Base-by-base conservation (phyloP, 2,113 vertebrate species). In the Phycodurus eques region DNA sequence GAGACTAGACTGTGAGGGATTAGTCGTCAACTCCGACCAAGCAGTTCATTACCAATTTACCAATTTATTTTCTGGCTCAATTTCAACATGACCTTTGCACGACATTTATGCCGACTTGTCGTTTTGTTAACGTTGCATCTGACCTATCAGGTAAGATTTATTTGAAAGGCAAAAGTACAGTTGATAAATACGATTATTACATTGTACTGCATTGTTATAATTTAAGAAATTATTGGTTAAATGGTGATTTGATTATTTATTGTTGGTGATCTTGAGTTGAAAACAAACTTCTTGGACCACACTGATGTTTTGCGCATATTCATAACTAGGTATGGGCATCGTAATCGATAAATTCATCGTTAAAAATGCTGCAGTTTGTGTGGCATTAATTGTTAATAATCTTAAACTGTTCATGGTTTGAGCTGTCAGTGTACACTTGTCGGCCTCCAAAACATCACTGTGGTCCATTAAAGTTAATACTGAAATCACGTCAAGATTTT, bases 401-500 rank as follows among this genome's bases (percentile, higher is more conserved):
- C 20, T 22, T 20, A 56, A 56, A 56, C 12, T 46, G 11, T 44
- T 44, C 43, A 44, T 46, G 9, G 10, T 56, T 14, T 11, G n/a
- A 56, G 9, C 1, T 56, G 2, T 51, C 49, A 1, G n/a, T 22
- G 20, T 56, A 11, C 53, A 22, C 8, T 56, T 56, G 20, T 11
- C 9, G 5, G 12, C 11, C 2, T 65, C 7, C n/a, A 31, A 68
- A 72, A 71, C 70, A 70, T 8, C 61, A 56, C 17, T 49, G 43
- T 81, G 62, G 68, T 75, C 51, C 60, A 33, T 31, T 2, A 67
- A 54, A 10, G 1, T 19, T 67, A 4, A 22, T 54, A 1, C 2
- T 66, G 11, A 67, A 77, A 80, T 80, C 74, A 75, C 14, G n/a
- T 11, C 5, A 19, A 57, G 2, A 31, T 59, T 59, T 59, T 31